Evolutionary conservation across 2,888 invertebrate species (phyloP).

Genomic region (Dryomyza anilis): DNA sequence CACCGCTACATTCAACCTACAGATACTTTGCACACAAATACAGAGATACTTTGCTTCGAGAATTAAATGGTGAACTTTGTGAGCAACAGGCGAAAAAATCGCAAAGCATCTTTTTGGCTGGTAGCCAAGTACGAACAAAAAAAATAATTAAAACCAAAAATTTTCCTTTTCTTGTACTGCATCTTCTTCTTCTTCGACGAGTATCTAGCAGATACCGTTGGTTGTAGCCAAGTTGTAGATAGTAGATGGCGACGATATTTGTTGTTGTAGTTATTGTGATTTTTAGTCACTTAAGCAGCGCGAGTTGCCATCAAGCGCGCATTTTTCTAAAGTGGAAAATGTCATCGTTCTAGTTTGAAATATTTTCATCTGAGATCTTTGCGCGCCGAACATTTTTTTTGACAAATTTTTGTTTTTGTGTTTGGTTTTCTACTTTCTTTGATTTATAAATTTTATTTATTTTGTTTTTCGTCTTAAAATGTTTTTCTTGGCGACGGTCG

Average conservation of each 20-base stretch:
- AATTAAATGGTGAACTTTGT: neutral
- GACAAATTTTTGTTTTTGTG: neutral
- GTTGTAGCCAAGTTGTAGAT: neutral
- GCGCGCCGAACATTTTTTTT: neutral
- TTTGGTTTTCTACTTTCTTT: neutral
- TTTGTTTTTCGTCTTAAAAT: neutral
- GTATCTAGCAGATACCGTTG: neutral
- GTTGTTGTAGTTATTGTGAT: neutral
- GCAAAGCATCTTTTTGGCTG: neutral
- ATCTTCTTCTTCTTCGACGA: no score
- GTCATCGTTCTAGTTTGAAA: constrained; percentile 30
- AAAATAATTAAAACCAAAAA: neutral
- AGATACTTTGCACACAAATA: neutral
- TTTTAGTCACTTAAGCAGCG: constrained; percentile 10
- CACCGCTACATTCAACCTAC: neutral
- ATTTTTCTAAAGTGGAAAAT: constrained; percentile 31
- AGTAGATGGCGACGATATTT: neutral
- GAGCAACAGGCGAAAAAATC: neutral
- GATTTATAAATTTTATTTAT: neutral
- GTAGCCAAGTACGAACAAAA: neutral
- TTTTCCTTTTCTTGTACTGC: no score
- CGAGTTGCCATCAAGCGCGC: constrained; percentile 25
- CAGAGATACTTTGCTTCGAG: no score
- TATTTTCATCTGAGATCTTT: constrained; percentile 13
- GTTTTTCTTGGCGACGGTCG: constrained; percentile 5